These are phyloP conservation scores for Heterocephalus glaber DNA, from an alignment of 2,113 vertebrate genomes.

Conservation along the genomic window DNA sequence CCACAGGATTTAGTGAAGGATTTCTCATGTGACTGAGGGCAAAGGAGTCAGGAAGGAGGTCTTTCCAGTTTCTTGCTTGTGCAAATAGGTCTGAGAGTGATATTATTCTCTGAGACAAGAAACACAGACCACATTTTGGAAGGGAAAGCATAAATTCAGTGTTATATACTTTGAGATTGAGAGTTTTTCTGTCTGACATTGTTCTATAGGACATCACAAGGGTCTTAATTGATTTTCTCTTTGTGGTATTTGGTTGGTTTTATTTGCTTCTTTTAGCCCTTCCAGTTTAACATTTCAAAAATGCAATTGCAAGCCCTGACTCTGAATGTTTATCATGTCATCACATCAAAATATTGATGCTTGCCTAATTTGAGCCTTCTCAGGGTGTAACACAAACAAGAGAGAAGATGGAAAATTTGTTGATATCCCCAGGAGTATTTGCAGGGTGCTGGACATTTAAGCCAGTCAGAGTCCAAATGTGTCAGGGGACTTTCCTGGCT, in stretches of 20 bases:
- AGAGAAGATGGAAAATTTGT: slow-evolving; percentile 75
- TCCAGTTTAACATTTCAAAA: slow-evolving; percentile 61
- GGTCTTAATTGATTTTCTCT: not conserved
- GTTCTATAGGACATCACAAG: not conserved
- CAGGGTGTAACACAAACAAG: slow-evolving; percentile 79
- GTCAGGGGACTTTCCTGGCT: slow-evolving; percentile 77
- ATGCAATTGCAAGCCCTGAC: slow-evolving; percentile 52
- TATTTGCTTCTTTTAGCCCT: slow-evolving; percentile 51
- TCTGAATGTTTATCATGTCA: slow-evolving; percentile 60
- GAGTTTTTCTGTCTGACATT: not conserved
- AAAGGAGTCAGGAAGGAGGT: not conserved
- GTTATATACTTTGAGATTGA: not conserved
- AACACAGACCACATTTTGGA: not conserved
- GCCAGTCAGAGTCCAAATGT: slow-evolving; percentile 73
- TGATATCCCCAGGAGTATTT: slow-evolving; percentile 54
- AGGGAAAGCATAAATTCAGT: not conserved
- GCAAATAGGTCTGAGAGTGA: not conserved
- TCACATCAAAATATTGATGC: slow-evolving; percentile 77
- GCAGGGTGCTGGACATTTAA: slow-evolving; percentile 77
- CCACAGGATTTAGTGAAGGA: not conserved
- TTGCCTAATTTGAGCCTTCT: slow-evolving; percentile 70
- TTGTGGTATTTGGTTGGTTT: not conserved
- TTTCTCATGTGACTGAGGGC: not conserved
- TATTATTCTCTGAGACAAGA: not conserved
- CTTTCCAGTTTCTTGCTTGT: not conserved